Evolutionary conservation across 2,797 vertebrate genomes (phyloP).

Genomic region (Myripristis jacobus): DNA sequence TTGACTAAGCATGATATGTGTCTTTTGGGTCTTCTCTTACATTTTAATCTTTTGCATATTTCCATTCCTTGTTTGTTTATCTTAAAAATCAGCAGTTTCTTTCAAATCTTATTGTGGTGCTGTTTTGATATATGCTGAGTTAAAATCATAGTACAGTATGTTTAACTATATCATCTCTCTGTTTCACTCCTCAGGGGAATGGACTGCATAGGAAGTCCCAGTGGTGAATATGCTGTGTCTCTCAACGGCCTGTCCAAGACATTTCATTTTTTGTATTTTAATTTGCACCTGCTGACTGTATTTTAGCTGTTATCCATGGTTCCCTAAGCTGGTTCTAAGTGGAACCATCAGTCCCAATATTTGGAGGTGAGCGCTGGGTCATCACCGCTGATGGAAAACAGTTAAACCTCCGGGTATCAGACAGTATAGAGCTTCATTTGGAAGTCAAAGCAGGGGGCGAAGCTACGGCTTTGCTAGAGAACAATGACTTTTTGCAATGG

Average conservation of each 20-base stretch:
- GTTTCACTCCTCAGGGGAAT: conserved; percentile 67
- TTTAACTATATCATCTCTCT: conserved; percentile 22
- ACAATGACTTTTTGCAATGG: conserved; percentile 62
- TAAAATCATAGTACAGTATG: not conserved
- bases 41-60: not conserved
- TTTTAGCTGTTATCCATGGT: conserved; percentile 27
- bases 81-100: not conserved
- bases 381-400: conserved; percentile 13
- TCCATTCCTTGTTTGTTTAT: not conserved
- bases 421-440: conserved; percentile 45
- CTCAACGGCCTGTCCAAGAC: not conserved
- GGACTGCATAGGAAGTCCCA: conserved; percentile 67
- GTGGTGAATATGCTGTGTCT: conserved; percentile 65
- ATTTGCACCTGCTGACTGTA: conserved; percentile 39
- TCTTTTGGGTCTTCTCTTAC: not conserved
- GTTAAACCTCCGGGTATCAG: conserved; percentile 44
- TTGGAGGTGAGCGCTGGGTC: conserved; percentile 5
- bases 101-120: not conserved
- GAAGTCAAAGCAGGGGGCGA: conserved; percentile 38
- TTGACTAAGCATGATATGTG: not conserved
- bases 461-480: conserved; percentile 40
- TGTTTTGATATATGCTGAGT: not conserved
- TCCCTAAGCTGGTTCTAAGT: conserved; percentile 63
- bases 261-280: conserved; percentile 24
- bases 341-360: conserved; percentile 26